Evolutionary conservation across 2,797 vertebrate genomes (phyloP).

Genomic region (Anabacerthia variegaticeps): DNA sequence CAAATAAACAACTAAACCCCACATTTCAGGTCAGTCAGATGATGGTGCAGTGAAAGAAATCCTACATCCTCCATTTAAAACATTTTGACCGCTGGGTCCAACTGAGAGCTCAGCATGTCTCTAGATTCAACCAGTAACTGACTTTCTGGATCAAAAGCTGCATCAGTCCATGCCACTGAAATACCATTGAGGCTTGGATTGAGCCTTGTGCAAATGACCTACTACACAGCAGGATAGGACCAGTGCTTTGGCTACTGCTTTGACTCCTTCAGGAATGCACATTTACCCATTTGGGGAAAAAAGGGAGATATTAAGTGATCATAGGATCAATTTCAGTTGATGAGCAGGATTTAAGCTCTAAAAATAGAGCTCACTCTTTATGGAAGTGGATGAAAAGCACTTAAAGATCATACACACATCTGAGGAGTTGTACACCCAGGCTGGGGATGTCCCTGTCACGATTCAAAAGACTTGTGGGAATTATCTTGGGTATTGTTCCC

Average conservation of each 20-base stretch:
- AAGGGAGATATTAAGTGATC: not conserved
- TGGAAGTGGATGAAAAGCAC: fast-evolving
- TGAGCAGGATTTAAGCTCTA: not conserved
- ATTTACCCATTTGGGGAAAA: not conserved
- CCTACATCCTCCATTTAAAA: not conserved
- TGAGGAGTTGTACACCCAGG: not conserved
- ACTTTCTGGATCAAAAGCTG: not conserved
- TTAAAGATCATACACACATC: not conserved
- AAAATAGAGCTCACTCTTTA: not conserved
- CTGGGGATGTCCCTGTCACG: not conserved
- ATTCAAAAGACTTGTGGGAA: not conserved
- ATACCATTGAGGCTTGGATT: not conserved
- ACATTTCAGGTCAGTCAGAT: not conserved
- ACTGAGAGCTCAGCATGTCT: not conserved
- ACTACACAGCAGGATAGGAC: not conserved
- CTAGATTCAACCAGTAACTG: not conserved
- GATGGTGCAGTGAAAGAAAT: not conserved
- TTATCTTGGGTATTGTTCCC: not conserved
- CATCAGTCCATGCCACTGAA: not conserved
- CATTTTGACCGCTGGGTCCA: not conserved
- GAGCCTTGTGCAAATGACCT: not conserved
- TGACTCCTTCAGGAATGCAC: not conserved
- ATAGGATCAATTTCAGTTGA: not conserved
- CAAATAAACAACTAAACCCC: not conserved
- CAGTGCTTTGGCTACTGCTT: not conserved